A percentile compares a stretch with the other conserved stretches of the same genome.
These are phyloP conservation scores for Microcebus ravelobensis DNA, from an alignment of 2,113 vertebrate species.

Conservation along the genomic window DNA sequence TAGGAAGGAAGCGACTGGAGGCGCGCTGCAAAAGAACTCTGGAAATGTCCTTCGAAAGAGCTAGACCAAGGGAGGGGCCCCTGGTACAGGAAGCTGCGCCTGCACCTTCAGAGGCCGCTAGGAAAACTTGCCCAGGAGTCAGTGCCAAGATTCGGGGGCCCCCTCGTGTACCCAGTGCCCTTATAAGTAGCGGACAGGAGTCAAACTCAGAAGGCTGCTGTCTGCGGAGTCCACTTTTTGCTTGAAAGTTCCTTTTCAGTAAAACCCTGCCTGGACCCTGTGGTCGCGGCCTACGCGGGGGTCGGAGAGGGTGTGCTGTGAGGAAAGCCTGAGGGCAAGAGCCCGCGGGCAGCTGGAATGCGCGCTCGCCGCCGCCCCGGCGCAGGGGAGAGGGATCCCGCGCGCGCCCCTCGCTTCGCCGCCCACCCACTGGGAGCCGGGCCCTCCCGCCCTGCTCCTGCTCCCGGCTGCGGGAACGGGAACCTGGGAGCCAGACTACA, in stretches of 20 bases:
- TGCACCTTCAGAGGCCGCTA: fast-evolving
- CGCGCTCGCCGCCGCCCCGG: fast-evolving
- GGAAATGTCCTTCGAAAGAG: neutral
- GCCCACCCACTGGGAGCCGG: fast-evolving
- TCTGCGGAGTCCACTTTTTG: neutral
- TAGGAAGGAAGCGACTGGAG: too few relatives aligned
- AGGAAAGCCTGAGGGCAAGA: fast-evolving
- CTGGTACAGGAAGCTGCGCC: too few relatives aligned
- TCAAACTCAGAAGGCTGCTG: neutral
- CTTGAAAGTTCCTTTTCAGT: neutral
- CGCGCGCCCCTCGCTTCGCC: fast-evolving
- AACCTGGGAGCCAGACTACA: too few relatives aligned
- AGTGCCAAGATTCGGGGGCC: neutral
- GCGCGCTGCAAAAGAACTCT: too few relatives aligned
- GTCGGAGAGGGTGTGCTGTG: fast-evolving
- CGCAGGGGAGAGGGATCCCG: fast-evolving
- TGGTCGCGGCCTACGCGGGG: fast-evolving
- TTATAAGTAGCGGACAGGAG: neutral
- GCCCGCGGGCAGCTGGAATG: fast-evolving
- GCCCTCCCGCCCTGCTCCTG: neutral
- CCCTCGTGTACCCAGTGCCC: fast-evolving
- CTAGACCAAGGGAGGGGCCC: neutral
- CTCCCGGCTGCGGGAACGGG: fast-evolving
- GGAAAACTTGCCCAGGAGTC: neutral
- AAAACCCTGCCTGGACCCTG: neutral